Percentiles rank a stretch among this genome's conserved stretches.
Evolutionary conservation across 2,797 vertebrate genomes (phyloP).

Genomic region (Artibeus lituratus): DNA sequence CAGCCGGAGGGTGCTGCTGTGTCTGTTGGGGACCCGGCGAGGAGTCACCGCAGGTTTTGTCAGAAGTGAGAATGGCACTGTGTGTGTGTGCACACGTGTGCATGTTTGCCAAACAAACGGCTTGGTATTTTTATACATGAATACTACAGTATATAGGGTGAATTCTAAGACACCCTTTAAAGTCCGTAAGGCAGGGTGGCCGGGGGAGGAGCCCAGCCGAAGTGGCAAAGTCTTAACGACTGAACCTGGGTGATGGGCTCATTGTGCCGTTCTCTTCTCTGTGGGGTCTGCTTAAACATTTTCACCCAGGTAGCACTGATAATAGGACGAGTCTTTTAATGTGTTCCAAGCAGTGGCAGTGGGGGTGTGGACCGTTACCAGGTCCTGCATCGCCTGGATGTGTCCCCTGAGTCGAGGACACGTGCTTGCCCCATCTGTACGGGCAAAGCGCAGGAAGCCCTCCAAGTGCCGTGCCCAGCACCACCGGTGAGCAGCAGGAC

Average conservation of each 20-base stretch:
- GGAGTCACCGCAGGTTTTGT: background rate
- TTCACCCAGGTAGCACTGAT: background rate
- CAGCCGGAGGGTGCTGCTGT: fast-evolving
- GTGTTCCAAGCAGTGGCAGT: background rate
- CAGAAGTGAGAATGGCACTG: background rate
- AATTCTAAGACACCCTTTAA: background rate
- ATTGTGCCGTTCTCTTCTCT: fast-evolving
- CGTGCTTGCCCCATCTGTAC: background rate
- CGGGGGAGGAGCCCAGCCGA: background rate
- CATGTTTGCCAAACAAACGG: background rate
- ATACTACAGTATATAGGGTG: background rate
- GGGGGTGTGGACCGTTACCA: background rate
- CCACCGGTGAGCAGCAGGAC: fast-evolving
- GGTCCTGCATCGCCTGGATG: background rate
- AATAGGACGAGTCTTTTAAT: background rate
- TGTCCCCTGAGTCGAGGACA: background rate
- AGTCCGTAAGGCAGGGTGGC: fast-evolving
- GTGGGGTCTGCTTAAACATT: background rate
- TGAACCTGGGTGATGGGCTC: background rate
- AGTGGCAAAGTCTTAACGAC: background rate
- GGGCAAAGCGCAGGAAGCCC: background rate
- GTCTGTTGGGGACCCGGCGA: background rate
- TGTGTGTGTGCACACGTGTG: background rate
- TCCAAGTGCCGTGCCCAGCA: fast-evolving
- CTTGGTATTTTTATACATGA: background rate